Evolutionary conservation across 2,888 invertebrate genomes (phyloP), one percentile per base, ranked within the genome.

Genomic region (Fragum whitleyi): DNA sequence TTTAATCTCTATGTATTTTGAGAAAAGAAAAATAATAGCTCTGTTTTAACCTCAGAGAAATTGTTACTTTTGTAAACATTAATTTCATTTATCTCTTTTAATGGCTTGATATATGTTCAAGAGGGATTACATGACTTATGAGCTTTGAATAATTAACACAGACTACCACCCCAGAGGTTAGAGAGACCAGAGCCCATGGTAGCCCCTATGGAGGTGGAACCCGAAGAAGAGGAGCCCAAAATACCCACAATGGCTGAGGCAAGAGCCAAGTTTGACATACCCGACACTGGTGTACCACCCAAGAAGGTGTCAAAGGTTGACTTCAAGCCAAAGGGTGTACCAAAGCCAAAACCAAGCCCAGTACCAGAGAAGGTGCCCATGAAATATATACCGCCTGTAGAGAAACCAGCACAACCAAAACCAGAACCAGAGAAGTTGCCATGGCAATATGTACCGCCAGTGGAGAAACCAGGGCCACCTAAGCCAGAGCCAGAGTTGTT

Each of bases 221-320:
- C 65, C 2, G 90, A 90, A 65, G 90, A 90, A 62, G 90, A 90
- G 39, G 88, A 87, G 61, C 81, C 85, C 47, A 85, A 88, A 55
- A 75, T 87, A 39, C 89, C 88, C 32, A 82, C 87, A 42, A 87
- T 92, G 42, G 73, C 89, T 42, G 90, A 91, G 71, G 91, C 91
- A 36, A 87, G 87, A 67, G 86, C 81, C 62, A 80, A 80, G 69
- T 92, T 92, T 82, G 87, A 87, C 42, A 59, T 57, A 32, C 82
- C 84, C 19, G 87, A 85, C 36, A 74, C 81, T 36, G 75, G 57
- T 32, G 69, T 77, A 26, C 81, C 85, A 68, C 68, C 68, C 29
- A 82, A 73, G 65, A 82, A 79, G 68, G 78, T 83, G n/a, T 73
- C 85, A 2, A 81, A 76, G 74, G 61, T 79, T 14, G 83, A 85